Percentiles rank a stretch among this genome's conserved stretches.
phyloP scores from a whole-genome alignment of 2,888 invertebrate species.

The Drosophila dives region DNA sequence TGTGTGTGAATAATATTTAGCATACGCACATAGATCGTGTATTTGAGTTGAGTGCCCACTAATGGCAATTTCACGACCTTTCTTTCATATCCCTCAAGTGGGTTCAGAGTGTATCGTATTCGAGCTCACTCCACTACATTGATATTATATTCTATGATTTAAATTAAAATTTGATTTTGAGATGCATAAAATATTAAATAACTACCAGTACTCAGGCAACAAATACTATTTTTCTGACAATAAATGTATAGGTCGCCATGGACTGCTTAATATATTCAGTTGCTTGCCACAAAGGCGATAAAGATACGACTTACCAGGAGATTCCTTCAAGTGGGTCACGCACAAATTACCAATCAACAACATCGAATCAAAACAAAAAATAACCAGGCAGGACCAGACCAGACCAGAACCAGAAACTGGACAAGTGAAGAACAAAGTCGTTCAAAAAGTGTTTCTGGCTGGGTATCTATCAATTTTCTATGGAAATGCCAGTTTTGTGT shows the following conservation, averaged over 20 bases:
- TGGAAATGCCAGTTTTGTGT: constrained; percentile 47
- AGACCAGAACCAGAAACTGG: constrained; percentile 2
- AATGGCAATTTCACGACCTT: too few species aligned
- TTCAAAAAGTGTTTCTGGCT: constrained; percentile 22
- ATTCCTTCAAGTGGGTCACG: constrained; percentile 40
- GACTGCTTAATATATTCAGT: constrained; percentile 69
- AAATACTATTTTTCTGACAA: not conserved
- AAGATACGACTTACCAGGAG: not conserved
- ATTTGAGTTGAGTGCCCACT: too few species aligned
- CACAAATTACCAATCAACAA: constrained; percentile 13
- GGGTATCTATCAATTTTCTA: constrained; percentile 60
- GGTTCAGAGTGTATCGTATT: not conserved
- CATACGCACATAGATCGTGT: constrained; percentile 6
- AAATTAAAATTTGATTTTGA: not conserved
- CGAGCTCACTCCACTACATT: not conserved
- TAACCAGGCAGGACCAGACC: not conserved
- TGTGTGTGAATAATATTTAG: constrained; percentile 27
- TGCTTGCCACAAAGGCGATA: constrained; percentile 30
- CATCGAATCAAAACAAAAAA: not conserved
- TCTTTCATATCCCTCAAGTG: not conserved
- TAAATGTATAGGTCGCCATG: not conserved
- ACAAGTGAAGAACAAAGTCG: not conserved
- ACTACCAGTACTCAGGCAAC: not conserved
- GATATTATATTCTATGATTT: not conserved
- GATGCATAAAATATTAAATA: not conserved